phyloP scores from a whole-genome alignment of 2,797 vertebrate genomes.

The Malacoctenus gilli region DNA sequence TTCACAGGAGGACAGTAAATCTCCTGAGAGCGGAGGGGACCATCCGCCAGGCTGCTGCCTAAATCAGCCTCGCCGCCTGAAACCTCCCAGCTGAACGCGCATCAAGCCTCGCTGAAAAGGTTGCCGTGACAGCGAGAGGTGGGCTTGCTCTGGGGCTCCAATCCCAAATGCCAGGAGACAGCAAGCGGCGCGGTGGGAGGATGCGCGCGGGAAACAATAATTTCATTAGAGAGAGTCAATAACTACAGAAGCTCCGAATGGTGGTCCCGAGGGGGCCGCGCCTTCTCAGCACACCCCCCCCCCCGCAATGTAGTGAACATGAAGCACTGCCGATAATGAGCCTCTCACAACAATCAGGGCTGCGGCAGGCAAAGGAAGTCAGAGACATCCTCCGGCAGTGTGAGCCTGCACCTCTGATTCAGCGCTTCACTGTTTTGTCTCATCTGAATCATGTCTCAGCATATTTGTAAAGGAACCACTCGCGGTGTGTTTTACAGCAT shows the following conservation, averaged over 20 bases:
- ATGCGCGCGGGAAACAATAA: background rate
- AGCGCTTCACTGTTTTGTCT: no score
- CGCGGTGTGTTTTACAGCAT: no score
- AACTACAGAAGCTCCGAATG: no score
- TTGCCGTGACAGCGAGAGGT: slow-evolving; percentile 16
- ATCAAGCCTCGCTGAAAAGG: slow-evolving; percentile 15
- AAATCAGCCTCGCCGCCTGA: slow-evolving; percentile 33
- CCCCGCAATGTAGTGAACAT: no score
- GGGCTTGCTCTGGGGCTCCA: slow-evolving; percentile 3
- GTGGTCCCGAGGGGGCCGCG: no score
- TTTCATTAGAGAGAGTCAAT: slow-evolving; percentile 1
- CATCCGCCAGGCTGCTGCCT: slow-evolving; percentile 20
- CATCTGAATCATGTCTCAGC: no score
- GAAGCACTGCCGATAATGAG: no score
- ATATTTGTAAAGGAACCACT: no score
- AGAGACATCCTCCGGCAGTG: no score
- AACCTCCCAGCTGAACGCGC: slow-evolving; percentile 2
- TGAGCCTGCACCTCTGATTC: no score
- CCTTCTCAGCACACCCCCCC: background rate
- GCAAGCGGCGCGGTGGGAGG: background rate
- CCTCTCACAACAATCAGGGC: no score
- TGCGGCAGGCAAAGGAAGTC: no score
- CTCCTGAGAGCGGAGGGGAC: slow-evolving; percentile 17
- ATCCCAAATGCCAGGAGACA: slow-evolving; percentile 5
- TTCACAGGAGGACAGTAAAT: slow-evolving; percentile 58